Conservation (phyloP, 2,113 vertebrate species). For the Steatornis caripensis region DNA sequence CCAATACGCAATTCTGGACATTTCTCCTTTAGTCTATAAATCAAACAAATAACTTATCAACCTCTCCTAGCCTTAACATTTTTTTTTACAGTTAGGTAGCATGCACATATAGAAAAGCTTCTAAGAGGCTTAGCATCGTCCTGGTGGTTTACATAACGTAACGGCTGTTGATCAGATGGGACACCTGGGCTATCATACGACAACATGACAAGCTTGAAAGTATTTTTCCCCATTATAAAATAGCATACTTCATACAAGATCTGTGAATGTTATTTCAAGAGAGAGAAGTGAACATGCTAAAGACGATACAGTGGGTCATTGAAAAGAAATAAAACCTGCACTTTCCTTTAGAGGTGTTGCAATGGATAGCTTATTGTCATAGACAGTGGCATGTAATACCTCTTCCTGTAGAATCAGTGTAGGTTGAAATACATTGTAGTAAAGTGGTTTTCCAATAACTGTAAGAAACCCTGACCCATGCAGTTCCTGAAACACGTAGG, state of each 20-base stretch:
- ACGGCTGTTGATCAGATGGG: background rate
- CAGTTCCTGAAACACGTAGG: background rate
- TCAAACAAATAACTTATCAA: slow-evolving; percentile 13
- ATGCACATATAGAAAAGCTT: background rate
- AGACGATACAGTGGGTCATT: accelerated
- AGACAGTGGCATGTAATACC: background rate
- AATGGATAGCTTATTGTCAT: background rate
- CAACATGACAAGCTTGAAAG: background rate
- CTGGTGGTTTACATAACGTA: background rate
- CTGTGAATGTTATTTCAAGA: background rate
- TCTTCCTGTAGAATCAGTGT: background rate
- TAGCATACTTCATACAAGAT: background rate
- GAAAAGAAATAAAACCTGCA: background rate
- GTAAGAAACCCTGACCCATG: background rate
- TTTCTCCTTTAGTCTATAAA: slow-evolving; percentile 20
- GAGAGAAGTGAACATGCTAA: background rate
- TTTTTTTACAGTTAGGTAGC: background rate
- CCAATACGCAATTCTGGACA: background rate
- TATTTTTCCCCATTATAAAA: background rate
- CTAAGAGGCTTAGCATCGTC: background rate
- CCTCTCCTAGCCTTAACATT: background rate
- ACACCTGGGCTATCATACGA: background rate
- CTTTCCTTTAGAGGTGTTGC: background rate
- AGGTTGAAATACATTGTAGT: background rate
- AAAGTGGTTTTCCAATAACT: background rate